Evolutionary conservation across 1,140 invertebrate genomes (phyloP).

Genomic region (Muscidifurax raptorellus): DNA sequence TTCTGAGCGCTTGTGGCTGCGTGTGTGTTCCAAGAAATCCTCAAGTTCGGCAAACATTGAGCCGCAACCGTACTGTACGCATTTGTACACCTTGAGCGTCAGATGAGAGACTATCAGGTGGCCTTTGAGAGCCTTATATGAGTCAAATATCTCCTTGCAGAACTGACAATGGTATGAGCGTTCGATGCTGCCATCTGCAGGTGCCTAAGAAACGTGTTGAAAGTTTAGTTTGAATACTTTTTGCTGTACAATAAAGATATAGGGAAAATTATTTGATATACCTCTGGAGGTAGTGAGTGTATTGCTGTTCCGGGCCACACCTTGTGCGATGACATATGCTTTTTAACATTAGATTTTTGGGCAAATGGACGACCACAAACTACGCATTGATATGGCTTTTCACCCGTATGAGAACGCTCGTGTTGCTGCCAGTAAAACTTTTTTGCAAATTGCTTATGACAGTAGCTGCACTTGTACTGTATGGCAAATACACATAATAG

Average conservation of each 20-base stretch:
- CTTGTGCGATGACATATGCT: slow-evolving; percentile 83
- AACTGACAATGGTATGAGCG: slow-evolving; percentile 73
- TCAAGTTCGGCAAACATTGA: slow-evolving; percentile 80
- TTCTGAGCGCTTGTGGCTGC: slow-evolving; percentile 77
- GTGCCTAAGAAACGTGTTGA: slow-evolving; percentile 58
- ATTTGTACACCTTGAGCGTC: slow-evolving; percentile 80
- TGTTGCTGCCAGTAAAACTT: slow-evolving; percentile 78
- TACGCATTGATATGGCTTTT: slow-evolving; percentile 80
- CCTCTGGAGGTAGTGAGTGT: slow-evolving; percentile 71
- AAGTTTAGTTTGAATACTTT: not conserved
- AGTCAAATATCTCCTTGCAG: slow-evolving; percentile 74
- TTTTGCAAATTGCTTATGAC: slow-evolving; percentile 76
- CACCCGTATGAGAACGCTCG: slow-evolving; percentile 78
- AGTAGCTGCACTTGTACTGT: slow-evolving; percentile 74
- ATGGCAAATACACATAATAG: slow-evolving; percentile 51
- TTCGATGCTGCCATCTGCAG: slow-evolving; percentile 71
- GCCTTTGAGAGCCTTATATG: slow-evolving; percentile 71
- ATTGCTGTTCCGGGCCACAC: slow-evolving; percentile 74
- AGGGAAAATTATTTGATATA: slow-evolving; percentile 46
- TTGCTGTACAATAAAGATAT: not conserved
- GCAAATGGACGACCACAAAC: slow-evolving; percentile 79
- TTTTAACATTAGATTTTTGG: slow-evolving; percentile 83
- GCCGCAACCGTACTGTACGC: slow-evolving; percentile 79
- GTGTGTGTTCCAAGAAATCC: slow-evolving; percentile 80
- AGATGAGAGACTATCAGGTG: slow-evolving; percentile 71